Conservation (phyloP, 92 coral and sea anemone species). For the Porites divaricata region DNA sequence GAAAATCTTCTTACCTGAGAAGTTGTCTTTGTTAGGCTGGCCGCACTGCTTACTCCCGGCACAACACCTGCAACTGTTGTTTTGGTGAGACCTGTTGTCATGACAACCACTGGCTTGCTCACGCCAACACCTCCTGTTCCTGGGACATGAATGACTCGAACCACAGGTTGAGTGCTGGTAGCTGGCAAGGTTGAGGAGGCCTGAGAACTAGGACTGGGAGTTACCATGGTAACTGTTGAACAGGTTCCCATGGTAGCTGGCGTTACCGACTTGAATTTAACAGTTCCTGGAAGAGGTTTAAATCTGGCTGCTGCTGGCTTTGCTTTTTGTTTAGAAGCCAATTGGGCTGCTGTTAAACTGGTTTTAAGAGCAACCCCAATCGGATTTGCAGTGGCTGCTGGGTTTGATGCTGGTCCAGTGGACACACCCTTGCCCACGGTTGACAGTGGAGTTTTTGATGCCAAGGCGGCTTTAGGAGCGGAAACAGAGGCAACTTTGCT, state of each 20-base stretch:
- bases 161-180: slow-evolving; percentile 75
- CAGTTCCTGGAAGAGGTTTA: slow-evolving; percentile 89
- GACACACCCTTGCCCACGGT: slow-evolving; percentile 31
- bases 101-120: slow-evolving; percentile 76
- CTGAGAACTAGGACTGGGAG: slow-evolving; percentile 79
- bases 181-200: slow-evolving; percentile 45
- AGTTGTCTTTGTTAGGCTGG: slow-evolving; percentile 26
- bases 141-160: slow-evolving; percentile 87
- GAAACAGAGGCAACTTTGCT: slow-evolving; percentile 63
- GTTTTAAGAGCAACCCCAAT: slow-evolving; percentile 34
- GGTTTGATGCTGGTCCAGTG: slow-evolving; percentile 47
- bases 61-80: slow-evolving; percentile 50
- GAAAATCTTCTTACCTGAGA: slow-evolving; percentile 4
- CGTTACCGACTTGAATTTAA: slow-evolving; percentile 85
- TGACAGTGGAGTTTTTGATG: slow-evolving; percentile 77
- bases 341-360: slow-evolving; percentile 70
- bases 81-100: slow-evolving; percentile 73
- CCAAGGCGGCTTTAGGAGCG: slow-evolving; percentile 71
- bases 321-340: slow-evolving; percentile 76
- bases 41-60: slow-evolving; percentile 40
- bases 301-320: slow-evolving; percentile 81
- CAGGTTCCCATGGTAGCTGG: slow-evolving; percentile 82
- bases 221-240: slow-evolving; percentile 86
- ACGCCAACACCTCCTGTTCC: slow-evolving; percentile 73
- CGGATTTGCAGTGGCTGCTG: slow-evolving; percentile 39